Percentiles rank a stretch among this genome's conserved stretches.
phyloP scores from a whole-genome alignment of 2,888 invertebrate species.

The Cancer borealis region DNA sequence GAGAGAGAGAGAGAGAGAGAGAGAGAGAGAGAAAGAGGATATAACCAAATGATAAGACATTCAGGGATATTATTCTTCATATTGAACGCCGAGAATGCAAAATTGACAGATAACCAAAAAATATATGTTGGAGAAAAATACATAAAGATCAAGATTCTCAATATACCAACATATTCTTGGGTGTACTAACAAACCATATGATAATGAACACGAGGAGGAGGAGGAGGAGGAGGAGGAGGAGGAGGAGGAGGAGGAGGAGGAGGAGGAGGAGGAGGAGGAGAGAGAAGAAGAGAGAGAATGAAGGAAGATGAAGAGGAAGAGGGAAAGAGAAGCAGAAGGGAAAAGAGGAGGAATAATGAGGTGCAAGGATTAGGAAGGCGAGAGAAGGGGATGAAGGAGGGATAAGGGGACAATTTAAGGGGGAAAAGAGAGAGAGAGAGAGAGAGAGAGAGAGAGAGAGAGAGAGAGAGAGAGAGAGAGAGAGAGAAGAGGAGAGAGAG shows the following conservation, averaged over 20 bases:
- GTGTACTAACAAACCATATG: neutral
- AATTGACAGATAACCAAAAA: constrained; percentile 2
- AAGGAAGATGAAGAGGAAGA: too few species aligned
- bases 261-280: neutral
- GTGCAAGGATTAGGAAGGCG: neutral
- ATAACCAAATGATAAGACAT: neutral
- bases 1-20: neutral
- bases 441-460: neutral
- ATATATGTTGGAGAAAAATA: neutral
- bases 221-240: too few species aligned
- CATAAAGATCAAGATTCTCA: too few species aligned
- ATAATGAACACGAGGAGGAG: neutral
- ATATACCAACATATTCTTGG: neutral
- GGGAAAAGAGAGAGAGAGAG: neutral
- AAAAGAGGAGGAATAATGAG: neutral
- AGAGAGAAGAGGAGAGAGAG: neutral
- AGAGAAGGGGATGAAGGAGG: constrained; percentile 6
- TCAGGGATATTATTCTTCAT: neutral
- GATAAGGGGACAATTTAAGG: constrained; percentile 15
- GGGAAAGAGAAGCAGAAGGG: neutral
- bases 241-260: too few species aligned
- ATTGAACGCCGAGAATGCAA: neutral
- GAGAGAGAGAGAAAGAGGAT: constrained; percentile 2
- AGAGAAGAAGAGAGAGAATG: neutral
- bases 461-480: constrained; percentile 25